Evolutionary conservation across 2,113 vertebrate species (phyloP).

Genomic region (Chascanopsetta lugubris): DNA sequence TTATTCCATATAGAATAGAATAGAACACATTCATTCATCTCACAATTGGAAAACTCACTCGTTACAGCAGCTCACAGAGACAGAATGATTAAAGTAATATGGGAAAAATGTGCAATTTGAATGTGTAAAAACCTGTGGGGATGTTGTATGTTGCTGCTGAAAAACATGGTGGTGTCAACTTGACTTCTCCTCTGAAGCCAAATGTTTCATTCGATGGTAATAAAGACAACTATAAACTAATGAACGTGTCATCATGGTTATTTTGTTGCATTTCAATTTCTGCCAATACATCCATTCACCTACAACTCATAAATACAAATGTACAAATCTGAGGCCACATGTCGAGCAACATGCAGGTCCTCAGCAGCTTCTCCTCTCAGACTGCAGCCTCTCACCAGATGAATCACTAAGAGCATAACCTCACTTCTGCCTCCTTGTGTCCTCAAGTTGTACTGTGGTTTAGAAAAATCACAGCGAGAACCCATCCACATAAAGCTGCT

Average conservation of each 20-base stretch:
- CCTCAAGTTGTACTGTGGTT: conserved; percentile 20
- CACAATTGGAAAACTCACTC: no score
- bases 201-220: no score
- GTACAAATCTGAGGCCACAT: neutral
- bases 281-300: neutral
- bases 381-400: conserved; percentile 4
- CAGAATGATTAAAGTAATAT: no score
- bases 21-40: no score
- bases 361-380: neutral
- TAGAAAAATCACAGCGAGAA: conserved; percentile 6
- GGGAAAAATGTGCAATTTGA: no score
- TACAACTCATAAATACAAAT: neutral
- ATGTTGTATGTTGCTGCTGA: no score
- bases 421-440: conserved; percentile 76
- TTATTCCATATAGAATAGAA: conserved; percentile 14
- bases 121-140: no score
- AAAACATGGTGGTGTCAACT: no score
- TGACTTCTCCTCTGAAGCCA: no score
- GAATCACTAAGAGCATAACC: conserved; percentile 13
- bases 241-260: no score
- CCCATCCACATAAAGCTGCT: conserved; percentile 12
- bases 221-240: no score
- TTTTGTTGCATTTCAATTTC: neutral
- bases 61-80: no score
- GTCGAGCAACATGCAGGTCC: neutral